Base-by-base conservation (phyloP, 2,888 invertebrate species). In the Drosophila birchii region DNA sequence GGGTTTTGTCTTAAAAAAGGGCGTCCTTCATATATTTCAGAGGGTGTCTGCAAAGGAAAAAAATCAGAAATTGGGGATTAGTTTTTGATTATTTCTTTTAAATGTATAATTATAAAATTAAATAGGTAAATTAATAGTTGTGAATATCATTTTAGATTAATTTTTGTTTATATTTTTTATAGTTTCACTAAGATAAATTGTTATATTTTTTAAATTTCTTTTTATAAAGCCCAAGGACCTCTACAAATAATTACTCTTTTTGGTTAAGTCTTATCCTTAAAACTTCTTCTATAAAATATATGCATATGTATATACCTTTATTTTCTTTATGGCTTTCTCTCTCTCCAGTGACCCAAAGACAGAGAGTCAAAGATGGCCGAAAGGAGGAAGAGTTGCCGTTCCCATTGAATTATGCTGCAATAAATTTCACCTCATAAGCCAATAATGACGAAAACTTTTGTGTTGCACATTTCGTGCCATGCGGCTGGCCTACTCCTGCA, bases 401-500 rank as follows among this genome's bases (percentile, higher is more conserved):
- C 74, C 72, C 74, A 75, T 87, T 86, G 84, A 83, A 81, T 81
- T 86, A 81, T 86, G 81, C 84, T 88, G 88, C 87, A 84, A 85
- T 86, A 84, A 86, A 88, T 83, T 88, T 83, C 84, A 85, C 89
- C 86, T 80, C 82, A 80, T 87, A 78, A 88, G 89, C 89, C 86
- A 89, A 89, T 88, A 88, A 86, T 86, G 87, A 85, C 78, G 85
- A 84, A 68, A 88, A 88, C 78, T 88, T 85, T 86, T 88, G 88
- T 86, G 76, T 78, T 81, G 89, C 84, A 86, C 82, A 88, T 84
- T 86, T 88, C 78, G 68, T 75, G 66, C 45, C 57, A 60, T 85
- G 68, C 64, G 66, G 63, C 44, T 66, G 55, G 66, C 36, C 56
- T 56, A 12, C 60, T 56, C 39, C 39, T 44, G 16, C 62, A 49